Evolutionary conservation across 2,888 invertebrate genomes (phyloP).

Genomic region (Apamea anceps): DNA sequence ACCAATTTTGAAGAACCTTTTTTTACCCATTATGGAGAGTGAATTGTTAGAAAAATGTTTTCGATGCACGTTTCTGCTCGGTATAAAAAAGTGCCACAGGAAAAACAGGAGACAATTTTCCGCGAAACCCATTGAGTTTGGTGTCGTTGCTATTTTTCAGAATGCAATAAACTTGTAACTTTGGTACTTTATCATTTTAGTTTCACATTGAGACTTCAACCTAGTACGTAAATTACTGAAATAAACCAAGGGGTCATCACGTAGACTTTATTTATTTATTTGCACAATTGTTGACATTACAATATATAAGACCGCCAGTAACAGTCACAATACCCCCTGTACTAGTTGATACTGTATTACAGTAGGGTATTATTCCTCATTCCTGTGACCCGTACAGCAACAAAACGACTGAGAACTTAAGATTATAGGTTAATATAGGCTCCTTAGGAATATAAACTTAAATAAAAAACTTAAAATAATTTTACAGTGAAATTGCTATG

Average conservation of each 20-base stretch:
- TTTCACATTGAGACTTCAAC: conserved; percentile 1
- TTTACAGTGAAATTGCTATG: too few relatives aligned
- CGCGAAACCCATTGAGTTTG: conserved; percentile 21
- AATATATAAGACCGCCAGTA: too few relatives aligned
- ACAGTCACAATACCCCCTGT: too few relatives aligned
- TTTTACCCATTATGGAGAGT: conserved; percentile 31
- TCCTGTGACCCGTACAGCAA: too few relatives aligned
- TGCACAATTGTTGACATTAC: too few relatives aligned
- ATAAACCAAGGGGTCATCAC: not conserved
- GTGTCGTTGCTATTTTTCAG: conserved; percentile 29
- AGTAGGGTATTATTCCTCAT: too few relatives aligned
- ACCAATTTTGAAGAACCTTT: conserved; percentile 30
- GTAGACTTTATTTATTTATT: not conserved
- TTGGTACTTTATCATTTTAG: conserved; percentile 24
- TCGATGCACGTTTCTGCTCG: conserved; percentile 25
- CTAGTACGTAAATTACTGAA: not conserved
- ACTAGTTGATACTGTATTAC: too few relatives aligned
- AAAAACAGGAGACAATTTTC: conserved; percentile 42
- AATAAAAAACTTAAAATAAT: too few relatives aligned
- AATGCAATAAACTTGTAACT: conserved; percentile 46
- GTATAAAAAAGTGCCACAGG: conserved; percentile 21
- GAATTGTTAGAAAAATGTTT: conserved; percentile 51
- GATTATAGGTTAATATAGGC: too few relatives aligned
- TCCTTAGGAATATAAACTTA: too few relatives aligned
- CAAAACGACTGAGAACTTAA: too few relatives aligned